Evolutionary conservation across 1,140 invertebrate genomes (phyloP).

Genomic region (Aphelenchoides avenae): DNA sequence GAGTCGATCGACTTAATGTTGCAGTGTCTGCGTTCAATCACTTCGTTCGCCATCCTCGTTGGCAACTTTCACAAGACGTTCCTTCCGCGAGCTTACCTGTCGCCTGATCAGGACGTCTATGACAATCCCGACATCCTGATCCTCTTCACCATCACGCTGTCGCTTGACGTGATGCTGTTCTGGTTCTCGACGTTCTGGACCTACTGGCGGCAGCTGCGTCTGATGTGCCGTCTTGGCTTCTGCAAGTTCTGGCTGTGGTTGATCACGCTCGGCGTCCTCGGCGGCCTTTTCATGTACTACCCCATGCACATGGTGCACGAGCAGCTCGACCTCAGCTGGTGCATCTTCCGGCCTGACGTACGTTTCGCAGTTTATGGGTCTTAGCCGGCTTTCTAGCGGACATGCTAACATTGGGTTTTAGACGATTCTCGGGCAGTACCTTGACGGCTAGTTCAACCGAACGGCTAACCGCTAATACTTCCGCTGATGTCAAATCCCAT

Average conservation of each 20-base stretch:
- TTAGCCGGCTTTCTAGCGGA: too few species aligned
- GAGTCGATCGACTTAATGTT: conserved; percentile 23
- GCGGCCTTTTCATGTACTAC: conserved; percentile 37
- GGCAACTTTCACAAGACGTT: conserved; percentile 49
- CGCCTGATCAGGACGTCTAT: conserved; percentile 28
- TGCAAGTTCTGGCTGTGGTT: conserved; percentile 37
- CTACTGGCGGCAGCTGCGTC: conserved; percentile 27
- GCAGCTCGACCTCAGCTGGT: conserved; percentile 29
- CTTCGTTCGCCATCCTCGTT: conserved; percentile 45
- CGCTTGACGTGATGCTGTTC: conserved; percentile 36
- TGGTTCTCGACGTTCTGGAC: conserved; percentile 26
- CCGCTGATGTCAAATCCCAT: too few species aligned
- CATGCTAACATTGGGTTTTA: too few species aligned
- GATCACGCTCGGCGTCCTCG: conserved; percentile 27
- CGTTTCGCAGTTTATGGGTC: too few species aligned
- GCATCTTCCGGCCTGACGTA: too few species aligned
- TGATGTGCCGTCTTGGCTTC: conserved; percentile 43
- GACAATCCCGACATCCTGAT: conserved; percentile 44
- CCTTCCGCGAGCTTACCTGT: conserved; percentile 29
- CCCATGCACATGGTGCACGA: conserved; percentile 42
- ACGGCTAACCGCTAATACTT: too few species aligned
- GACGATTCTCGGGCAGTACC: too few species aligned
- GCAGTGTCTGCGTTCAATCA: conserved; percentile 28
- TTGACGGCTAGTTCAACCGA: too few species aligned
- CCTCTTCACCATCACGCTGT: conserved; percentile 43